Conservation (phyloP, 1,140 invertebrate genomes). For the Wiebesia pumilae region DNA sequence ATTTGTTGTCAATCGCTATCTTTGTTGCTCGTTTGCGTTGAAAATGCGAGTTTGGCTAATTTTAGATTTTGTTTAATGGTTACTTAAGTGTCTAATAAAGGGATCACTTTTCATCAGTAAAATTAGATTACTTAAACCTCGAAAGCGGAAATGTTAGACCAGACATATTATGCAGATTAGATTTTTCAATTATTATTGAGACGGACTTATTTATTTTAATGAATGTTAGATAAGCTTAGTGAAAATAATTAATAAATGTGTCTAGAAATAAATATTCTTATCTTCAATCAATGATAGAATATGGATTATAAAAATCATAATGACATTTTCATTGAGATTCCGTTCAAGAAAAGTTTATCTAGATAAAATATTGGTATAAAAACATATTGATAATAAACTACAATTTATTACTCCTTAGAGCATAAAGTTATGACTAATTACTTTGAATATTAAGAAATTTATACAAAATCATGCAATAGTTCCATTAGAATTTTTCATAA, state of each 20-base stretch:
- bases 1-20: neutral
- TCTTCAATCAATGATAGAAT: neutral
- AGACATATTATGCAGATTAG: neutral
- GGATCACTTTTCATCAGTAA: slow-evolving; percentile 26
- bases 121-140: slow-evolving; percentile 11
- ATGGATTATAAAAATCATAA: neutral
- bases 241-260: neutral
- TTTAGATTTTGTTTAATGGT: slow-evolving; percentile 30
- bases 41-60: slow-evolving; percentile 16
- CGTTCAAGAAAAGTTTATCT: neutral
- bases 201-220: too few relatives aligned
- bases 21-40: neutral
- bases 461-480: neutral
- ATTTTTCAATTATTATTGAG: neutral
- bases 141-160: slow-evolving; percentile 25
- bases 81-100: slow-evolving; percentile 10
- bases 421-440: neutral
- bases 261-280: neutral
- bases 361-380: neutral
- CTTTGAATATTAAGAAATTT: neutral
- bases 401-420: neutral
- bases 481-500: slow-evolving; percentile 8
- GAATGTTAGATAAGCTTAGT: too few relatives aligned
- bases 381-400: neutral
- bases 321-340: neutral